Evolutionary conservation across 2,888 invertebrate species (phyloP).

Genomic region (Lasius fuliginosus): DNA sequence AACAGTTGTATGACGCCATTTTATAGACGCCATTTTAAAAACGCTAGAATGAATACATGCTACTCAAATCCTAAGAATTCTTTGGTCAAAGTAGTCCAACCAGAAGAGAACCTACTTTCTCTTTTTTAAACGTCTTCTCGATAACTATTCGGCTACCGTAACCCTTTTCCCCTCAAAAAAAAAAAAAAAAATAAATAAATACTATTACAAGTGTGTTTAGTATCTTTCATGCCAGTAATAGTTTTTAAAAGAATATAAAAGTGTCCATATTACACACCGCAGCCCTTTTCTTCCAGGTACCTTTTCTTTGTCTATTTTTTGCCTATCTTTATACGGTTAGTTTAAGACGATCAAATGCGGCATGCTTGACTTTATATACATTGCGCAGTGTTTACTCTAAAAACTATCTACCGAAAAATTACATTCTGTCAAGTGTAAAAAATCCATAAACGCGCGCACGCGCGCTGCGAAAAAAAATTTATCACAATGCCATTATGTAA

Average conservation of each 20-base stretch:
- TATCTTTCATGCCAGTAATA: not conserved
- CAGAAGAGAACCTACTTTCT: conserved; percentile 75
- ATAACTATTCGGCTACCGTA: conserved; percentile 21
- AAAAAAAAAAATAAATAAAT: not conserved
- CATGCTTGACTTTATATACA: not conserved
- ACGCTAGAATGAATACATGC: not conserved
- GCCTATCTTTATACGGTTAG: not conserved
- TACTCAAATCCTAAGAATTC: not conserved
- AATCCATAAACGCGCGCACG: not conserved
- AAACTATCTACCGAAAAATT: not conserved
- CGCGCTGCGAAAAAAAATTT: too few relatives aligned
- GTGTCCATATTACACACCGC: not conserved
- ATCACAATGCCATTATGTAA: not conserved
- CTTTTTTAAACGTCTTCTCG: conserved; percentile 56
- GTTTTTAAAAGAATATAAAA: not conserved
- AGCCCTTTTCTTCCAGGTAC: too few relatives aligned
- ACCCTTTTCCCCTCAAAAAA: not conserved
- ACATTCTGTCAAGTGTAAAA: not conserved
- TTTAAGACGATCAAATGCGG: not conserved
- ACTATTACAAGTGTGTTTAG: not conserved
- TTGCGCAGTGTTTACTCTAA: not conserved
- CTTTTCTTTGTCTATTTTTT: not conserved
- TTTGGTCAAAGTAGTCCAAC: conserved; percentile 53
- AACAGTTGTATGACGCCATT: not conserved
- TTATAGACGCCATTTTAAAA: not conserved